phyloP scores from a whole-genome alignment of 2,888 invertebrate genomes.

The Plagodis pulveraria region DNA sequence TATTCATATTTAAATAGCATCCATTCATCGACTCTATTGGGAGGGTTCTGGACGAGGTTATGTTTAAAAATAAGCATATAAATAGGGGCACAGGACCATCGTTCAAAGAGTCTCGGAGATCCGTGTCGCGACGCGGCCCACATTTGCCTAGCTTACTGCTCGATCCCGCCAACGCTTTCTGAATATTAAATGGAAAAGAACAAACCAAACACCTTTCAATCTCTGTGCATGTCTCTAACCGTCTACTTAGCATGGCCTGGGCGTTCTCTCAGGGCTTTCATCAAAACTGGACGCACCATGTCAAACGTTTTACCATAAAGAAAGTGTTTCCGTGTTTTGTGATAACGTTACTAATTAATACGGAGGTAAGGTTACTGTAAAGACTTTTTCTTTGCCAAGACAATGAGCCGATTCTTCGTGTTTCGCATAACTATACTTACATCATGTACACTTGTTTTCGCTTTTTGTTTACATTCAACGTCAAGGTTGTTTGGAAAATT shows the following conservation, averaged over 20 bases:
- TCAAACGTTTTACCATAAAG: constrained; percentile 40
- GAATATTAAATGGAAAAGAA: constrained; percentile 70
- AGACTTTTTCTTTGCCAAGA: constrained; percentile 19
- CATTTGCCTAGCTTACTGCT: constrained; percentile 62
- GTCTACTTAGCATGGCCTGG: constrained; percentile 54
- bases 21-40: constrained; percentile 22
- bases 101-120: constrained; percentile 57
- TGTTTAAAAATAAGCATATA: constrained; percentile 44
- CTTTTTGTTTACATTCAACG: constrained; percentile 16
- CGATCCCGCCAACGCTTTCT: constrained; percentile 69
- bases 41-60: constrained; percentile 28
- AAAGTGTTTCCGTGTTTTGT: constrained; percentile 43
- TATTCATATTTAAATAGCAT: constrained; percentile 33
- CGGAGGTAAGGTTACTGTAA: constrained; percentile 12
- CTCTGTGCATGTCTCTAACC: constrained; percentile 53
- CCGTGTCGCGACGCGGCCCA: constrained; percentile 73
- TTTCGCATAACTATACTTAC: constrained; percentile 22
- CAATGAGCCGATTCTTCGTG: constrained; percentile 19
- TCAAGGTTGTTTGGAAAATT: constrained; percentile 16
- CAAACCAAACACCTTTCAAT: constrained; percentile 63
- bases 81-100: constrained; percentile 43
- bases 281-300: constrained; percentile 46
- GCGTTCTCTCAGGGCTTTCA: constrained; percentile 47
- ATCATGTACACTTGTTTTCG: constrained; percentile 13
- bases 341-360: constrained; percentile 27